A percentile compares a stretch with the other conserved stretches of the same genome.
These are phyloP conservation scores for Anisognathus igniventris DNA, from an alignment of 2,797 vertebrate genomes.

Conservation along the genomic window DNA sequence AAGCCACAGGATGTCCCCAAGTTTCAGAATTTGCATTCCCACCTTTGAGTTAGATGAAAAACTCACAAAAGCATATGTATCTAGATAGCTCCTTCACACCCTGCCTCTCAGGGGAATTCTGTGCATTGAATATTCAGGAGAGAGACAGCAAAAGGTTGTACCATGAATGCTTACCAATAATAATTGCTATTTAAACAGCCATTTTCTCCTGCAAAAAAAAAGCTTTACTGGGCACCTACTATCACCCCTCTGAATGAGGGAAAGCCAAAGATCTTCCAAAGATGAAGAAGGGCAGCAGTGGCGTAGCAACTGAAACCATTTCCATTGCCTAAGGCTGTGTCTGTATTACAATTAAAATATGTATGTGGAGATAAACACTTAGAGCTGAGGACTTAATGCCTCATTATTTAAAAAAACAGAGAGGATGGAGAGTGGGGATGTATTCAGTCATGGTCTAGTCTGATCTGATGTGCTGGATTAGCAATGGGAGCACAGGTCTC, in stretches of 20 bases:
- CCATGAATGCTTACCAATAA: background rate
- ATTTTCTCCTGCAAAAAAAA: background rate
- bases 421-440: background rate
- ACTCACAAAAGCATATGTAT: conserved; percentile 20
- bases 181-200: background rate
- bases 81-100: conserved; percentile 47
- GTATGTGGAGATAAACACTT: background rate
- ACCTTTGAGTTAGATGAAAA: conserved; percentile 45
- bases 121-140: conserved; percentile 34
- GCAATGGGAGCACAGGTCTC: accelerated
- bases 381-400: background rate
- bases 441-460: background rate
- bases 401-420: background rate
- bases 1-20: conserved; percentile 33
- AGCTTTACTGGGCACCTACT: background rate
- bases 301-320: background rate
- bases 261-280: background rate
- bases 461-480: background rate
- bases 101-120: conserved; percentile 19
- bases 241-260: background rate
- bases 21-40: conserved; percentile 57
- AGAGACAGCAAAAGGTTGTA: background rate
- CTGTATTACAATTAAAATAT: background rate
- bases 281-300: background rate
- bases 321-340: background rate